phyloP scores from a whole-genome alignment of 2,113 vertebrate genomes.

The Harpagus bidentatus region DNA sequence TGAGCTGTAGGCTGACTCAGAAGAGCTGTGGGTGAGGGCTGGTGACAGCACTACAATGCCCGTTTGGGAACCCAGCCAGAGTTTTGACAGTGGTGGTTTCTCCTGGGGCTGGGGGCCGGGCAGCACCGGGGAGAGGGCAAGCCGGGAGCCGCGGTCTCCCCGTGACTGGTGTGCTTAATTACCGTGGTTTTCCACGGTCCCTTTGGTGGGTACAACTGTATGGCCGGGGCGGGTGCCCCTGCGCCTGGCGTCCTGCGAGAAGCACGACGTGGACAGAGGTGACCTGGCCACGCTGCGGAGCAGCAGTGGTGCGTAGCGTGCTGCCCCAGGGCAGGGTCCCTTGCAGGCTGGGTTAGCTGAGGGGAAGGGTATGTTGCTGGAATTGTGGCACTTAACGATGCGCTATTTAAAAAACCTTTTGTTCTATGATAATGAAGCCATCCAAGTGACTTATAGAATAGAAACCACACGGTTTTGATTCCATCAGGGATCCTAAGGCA shows the following conservation, averaged over 20 bases:
- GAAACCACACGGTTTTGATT: background rate
- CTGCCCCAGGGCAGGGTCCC: background rate
- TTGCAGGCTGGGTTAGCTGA: background rate
- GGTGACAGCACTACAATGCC: background rate
- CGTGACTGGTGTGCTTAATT: too few species aligned
- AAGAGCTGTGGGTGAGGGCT: background rate
- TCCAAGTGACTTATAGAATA: background rate
- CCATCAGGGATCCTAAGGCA: background rate
- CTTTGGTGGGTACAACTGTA: background rate
- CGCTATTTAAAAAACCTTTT: background rate
- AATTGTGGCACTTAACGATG: background rate
- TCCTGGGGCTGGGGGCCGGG: background rate
- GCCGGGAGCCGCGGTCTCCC: background rate
- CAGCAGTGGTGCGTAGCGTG: accelerated
- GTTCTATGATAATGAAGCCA: background rate
- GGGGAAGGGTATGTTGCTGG: background rate
- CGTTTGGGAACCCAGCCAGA: background rate
- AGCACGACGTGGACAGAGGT: accelerated
- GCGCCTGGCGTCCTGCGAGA: background rate
- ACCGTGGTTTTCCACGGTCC: background rate
- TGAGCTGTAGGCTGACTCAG: background rate
- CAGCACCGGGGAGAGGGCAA: accelerated
- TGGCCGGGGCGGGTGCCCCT: background rate
- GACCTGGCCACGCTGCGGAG: background rate
- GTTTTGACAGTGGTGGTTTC: background rate